Conservation (phyloP, 1,140 invertebrate species). For the Zaprionus lachaisei region DNA sequence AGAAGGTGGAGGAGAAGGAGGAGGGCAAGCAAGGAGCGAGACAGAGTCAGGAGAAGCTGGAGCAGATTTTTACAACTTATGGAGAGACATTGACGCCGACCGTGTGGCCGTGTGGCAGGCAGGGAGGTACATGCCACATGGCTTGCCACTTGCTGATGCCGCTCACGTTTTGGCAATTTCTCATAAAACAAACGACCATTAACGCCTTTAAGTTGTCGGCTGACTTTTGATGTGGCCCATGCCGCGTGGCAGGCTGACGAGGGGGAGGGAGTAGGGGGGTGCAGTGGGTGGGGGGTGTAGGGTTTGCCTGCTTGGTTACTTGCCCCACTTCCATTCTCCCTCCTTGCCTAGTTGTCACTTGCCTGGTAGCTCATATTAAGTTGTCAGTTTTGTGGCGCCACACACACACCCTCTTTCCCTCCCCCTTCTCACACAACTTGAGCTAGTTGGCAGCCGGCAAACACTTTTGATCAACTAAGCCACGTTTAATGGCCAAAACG, state of each 20-base stretch:
- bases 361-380: constrained; percentile 79
- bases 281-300: background rate
- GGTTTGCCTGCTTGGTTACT: background rate
- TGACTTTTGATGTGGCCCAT: constrained; percentile 56
- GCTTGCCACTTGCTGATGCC: constrained; percentile 58
- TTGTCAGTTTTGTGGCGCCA: constrained; percentile 58
- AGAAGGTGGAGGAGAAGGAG: background rate
- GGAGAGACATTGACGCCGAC: constrained; percentile 40
- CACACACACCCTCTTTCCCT: background rate
- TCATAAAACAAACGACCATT: constrained; percentile 85
- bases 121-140: constrained; percentile 20
- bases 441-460: constrained; percentile 46
- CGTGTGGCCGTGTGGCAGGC: constrained; percentile 10
- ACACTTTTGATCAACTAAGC: constrained; percentile 68
- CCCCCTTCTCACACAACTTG: constrained; percentile 33
- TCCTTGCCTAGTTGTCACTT: constrained; percentile 43
- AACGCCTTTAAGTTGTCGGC: constrained; percentile 83
- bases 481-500: constrained; percentile 71
- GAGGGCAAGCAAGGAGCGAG: background rate
- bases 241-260: background rate
- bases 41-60: background rate
- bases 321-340: background rate
- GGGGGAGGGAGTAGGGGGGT: background rate
- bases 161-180: constrained; percentile 84
- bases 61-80: constrained; percentile 53